Conservation (phyloP, 2,113 vertebrate genomes). For the Puma concolor region DNA sequence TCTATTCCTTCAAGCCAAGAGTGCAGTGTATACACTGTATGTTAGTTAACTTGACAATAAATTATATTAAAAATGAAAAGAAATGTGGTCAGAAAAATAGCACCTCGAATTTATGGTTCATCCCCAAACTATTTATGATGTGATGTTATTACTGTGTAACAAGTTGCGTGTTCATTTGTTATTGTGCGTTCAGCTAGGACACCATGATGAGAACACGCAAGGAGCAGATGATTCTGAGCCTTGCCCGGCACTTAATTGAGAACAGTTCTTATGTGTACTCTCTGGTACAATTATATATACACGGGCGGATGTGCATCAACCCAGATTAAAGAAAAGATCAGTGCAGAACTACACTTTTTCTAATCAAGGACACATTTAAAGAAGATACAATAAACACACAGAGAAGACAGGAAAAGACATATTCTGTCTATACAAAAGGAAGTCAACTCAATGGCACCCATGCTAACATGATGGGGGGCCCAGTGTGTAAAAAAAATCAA, state of each 20-base stretch:
- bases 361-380: slow-evolving; percentile 26
- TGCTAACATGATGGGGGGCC: background rate
- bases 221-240: background rate
- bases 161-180: background rate
- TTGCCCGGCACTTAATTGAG: background rate
- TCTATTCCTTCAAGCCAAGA: too few relatives aligned
- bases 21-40: too few relatives aligned
- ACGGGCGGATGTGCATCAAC: background rate
- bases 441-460: background rate
- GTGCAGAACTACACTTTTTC: background rate
- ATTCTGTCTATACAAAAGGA: background rate
- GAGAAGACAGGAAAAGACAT: slow-evolving; percentile 6
- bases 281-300: background rate
- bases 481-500: background rate
- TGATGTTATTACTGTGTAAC: background rate
- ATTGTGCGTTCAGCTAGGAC: background rate
- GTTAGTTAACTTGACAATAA: too few relatives aligned
- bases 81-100: background rate
- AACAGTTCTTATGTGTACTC: slow-evolving; percentile 1
- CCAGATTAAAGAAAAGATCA: slow-evolving; percentile 49
- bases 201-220: background rate
- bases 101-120: background rate
- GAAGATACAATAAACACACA: slow-evolving; percentile 30
- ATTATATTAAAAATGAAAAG: background rate
- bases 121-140: background rate